Percentiles rank a stretch among this genome's conserved stretches.
Evolutionary conservation across 2,888 invertebrate species (phyloP).

Genomic region (Drosophila merina): DNA sequence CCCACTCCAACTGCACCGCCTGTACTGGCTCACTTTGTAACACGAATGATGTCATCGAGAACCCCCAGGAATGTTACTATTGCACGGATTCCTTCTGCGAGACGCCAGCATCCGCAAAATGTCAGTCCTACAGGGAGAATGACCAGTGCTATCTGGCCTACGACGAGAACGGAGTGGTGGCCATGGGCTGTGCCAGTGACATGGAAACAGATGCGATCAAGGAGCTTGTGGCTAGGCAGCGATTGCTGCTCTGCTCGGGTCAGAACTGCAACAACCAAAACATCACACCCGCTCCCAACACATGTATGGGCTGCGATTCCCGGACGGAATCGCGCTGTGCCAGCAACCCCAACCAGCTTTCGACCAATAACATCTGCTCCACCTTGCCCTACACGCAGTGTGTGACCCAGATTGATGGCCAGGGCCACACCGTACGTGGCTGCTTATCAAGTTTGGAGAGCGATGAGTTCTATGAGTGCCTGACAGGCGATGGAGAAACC

Average conservation of each 20-base stretch:
- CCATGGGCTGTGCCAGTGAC: slow-evolving; percentile 81
- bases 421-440: slow-evolving; percentile 75
- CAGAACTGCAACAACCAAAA: slow-evolving; percentile 70
- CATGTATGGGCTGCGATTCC: slow-evolving; percentile 70
- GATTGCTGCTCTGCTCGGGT: slow-evolving; percentile 69
- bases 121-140: slow-evolving; percentile 62
- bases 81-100: slow-evolving; percentile 66
- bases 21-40: slow-evolving; percentile 73
- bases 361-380: slow-evolving; percentile 54
- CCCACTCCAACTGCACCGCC: slow-evolving; percentile 57
- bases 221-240: slow-evolving; percentile 68
- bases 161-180: slow-evolving; percentile 49
- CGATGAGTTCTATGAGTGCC: slow-evolving; percentile 68
- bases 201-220: slow-evolving; percentile 60
- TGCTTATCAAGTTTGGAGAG: slow-evolving; percentile 65
- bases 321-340: slow-evolving; percentile 73
- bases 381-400: slow-evolving; percentile 77
- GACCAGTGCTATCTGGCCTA: slow-evolving; percentile 78
- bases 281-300: slow-evolving; percentile 51
- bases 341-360: slow-evolving; percentile 77
- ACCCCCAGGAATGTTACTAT: slow-evolving; percentile 69
- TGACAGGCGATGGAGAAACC: slow-evolving; percentile 52
- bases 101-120: slow-evolving; percentile 42
- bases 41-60: slow-evolving; percentile 51
- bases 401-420: slow-evolving; percentile 68